Conservation (phyloP, 2,113 vertebrate species). For the Micromys minutus region DNA sequence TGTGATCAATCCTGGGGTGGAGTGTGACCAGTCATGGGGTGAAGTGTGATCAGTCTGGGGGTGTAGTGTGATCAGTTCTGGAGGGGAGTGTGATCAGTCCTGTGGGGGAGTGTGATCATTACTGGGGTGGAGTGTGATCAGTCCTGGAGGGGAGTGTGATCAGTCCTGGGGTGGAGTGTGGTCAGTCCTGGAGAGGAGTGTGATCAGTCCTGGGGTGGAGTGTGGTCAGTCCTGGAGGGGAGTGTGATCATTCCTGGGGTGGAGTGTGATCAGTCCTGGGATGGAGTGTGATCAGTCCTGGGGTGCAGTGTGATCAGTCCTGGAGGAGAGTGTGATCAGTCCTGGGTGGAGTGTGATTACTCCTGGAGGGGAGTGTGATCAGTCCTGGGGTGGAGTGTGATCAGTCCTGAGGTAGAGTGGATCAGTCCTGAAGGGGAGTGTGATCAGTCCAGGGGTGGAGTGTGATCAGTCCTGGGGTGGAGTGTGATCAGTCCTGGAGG, state of each 20-base stretch:
- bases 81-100: not conserved
- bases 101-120: not conserved
- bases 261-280: not conserved
- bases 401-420: no score
- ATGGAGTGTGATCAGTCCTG: not conserved
- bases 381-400: not conserved
- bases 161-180: not conserved
- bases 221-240: not conserved
- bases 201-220: not conserved
- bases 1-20: not conserved
- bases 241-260: not conserved
- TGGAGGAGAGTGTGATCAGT: not conserved
- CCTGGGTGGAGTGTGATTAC: not conserved
- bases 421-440: no score
- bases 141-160: not conserved
- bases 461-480: not conserved
- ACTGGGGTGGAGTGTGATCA: not conserved
- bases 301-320: not conserved
- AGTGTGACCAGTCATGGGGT: not conserved
- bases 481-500: not conserved
- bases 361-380: not conserved
- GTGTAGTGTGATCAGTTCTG: not conserved
- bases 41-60: no score
- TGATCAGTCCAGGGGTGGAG: not conserved
- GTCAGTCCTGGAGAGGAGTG: not conserved